phyloP scores from a whole-genome alignment of 2,888 invertebrate species.

The Rotaria socialis region DNA sequence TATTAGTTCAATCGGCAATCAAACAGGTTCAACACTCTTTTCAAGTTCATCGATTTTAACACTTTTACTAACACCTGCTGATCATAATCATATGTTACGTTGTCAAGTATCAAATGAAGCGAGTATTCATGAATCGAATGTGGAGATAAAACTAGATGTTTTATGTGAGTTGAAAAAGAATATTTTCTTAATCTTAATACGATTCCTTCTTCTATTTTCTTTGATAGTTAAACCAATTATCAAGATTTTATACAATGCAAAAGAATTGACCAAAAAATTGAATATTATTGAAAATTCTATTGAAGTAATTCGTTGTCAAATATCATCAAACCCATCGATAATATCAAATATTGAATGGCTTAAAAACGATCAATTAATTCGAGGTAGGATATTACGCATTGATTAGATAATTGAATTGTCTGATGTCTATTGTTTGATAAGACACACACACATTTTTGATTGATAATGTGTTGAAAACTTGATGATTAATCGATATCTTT shows the following conservation, averaged over 20 bases:
- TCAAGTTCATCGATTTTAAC: conserved; percentile 23
- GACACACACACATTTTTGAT: background rate
- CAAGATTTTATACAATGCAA: background rate
- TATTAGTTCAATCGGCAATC: conserved; percentile 27
- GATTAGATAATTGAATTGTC: background rate
- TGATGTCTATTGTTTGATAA: background rate
- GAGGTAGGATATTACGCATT: background rate
- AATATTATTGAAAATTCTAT: background rate
- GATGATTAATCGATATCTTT: background rate
- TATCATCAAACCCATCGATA: background rate
- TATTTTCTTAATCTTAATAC: no score
- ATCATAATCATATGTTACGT: conserved; percentile 11
- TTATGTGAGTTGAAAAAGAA: background rate
- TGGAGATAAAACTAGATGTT: background rate
- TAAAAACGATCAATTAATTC: conserved; percentile 25
- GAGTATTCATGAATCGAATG: background rate
- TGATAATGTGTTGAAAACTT: background rate
- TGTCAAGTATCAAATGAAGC: conserved; percentile 35
- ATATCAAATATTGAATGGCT: conserved; percentile 27
- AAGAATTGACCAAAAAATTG: background rate
- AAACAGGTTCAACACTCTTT: background rate
- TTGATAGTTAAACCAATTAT: background rate
- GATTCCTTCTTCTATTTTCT: background rate
- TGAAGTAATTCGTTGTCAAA: background rate
- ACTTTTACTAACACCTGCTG: conserved; percentile 20